A percentile compares a stretch with the other conserved stretches of the same genome.
phyloP scores from a whole-genome alignment of 2,797 vertebrate species.

The Telmatherina bonti region DNA sequence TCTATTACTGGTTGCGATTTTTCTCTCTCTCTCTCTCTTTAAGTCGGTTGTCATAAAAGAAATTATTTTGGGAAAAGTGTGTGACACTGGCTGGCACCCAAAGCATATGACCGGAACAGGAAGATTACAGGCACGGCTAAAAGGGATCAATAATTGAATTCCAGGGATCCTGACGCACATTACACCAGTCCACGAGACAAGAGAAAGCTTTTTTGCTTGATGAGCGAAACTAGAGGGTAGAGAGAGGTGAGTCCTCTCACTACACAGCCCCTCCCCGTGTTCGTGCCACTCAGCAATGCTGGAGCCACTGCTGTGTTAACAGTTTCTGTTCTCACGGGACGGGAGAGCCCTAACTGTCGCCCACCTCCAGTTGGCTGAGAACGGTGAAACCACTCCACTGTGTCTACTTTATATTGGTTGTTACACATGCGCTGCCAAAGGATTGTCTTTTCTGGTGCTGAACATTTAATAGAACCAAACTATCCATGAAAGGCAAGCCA shows the following conservation, averaged over 20 bases:
- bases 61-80: conserved; percentile 73
- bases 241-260: conserved; percentile 77
- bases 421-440: conserved; percentile 62
- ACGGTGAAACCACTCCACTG: conserved; percentile 80
- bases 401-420: conserved; percentile 74
- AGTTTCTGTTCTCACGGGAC: conserved; percentile 82
- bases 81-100: conserved; percentile 76
- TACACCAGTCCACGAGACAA: conserved; percentile 81
- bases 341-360: conserved; percentile 77
- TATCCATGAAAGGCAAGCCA: conserved; percentile 66
- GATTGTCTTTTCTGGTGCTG: conserved; percentile 65
- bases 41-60: conserved; percentile 71
- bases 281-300: conserved; percentile 82
- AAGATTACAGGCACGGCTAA: conserved; percentile 80
- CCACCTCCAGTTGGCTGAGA: conserved; percentile 80
- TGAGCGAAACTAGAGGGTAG: conserved; percentile 80
- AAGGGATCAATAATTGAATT: conserved; percentile 85
- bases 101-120: conserved; percentile 77
- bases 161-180: conserved; percentile 81
- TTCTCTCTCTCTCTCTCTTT: conserved; percentile 44
- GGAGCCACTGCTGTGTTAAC: conserved; percentile 83
- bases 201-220: conserved; percentile 84
- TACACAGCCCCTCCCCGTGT: conserved; percentile 65
- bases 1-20: conserved; percentile 64
- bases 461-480: conserved; percentile 75